Percentiles rank a stretch among this genome's conserved stretches.
Evolutionary conservation across 2,888 invertebrate species (phyloP).

Genomic region (Rhagium mordax): DNA sequence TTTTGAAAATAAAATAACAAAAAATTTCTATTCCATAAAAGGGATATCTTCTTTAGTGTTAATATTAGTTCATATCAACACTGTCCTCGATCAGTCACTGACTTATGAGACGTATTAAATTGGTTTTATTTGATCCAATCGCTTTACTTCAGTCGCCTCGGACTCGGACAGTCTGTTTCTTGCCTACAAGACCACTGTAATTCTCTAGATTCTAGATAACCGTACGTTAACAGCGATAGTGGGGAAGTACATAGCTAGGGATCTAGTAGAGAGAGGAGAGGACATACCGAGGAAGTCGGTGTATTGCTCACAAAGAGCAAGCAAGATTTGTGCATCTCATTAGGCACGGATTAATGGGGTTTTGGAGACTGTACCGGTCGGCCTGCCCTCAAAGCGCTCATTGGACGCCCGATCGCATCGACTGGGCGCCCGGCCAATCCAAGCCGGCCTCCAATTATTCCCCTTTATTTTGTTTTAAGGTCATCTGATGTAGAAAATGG

Average conservation of each 20-base stretch:
- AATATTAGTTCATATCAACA: no score
- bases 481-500: constrained; percentile 68
- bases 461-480: constrained; percentile 69
- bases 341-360: constrained; percentile 67
- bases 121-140: neutral
- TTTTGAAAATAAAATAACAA: no score
- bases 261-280: constrained; percentile 8
- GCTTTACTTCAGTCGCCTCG: neutral
- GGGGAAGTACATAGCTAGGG: neutral
- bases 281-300: constrained; percentile 25
- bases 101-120: neutral
- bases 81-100: neutral
- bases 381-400: constrained; percentile 57
- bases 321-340: constrained; percentile 66
- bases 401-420: constrained; percentile 56
- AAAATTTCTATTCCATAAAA: no score
- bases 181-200: neutral
- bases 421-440: constrained; percentile 65
- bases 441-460: constrained; percentile 66
- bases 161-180: neutral
- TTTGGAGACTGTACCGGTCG: constrained; percentile 64
- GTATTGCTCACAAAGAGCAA: constrained; percentile 44
- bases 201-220: constrained; percentile 12
- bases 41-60: no score
- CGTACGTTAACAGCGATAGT: constrained; percentile 11